Evolutionary conservation across 1,140 invertebrate genomes (phyloP), one percentile per base, ranked within the genome.

Genomic region (Pseudomyrmex gracilis): DNA sequence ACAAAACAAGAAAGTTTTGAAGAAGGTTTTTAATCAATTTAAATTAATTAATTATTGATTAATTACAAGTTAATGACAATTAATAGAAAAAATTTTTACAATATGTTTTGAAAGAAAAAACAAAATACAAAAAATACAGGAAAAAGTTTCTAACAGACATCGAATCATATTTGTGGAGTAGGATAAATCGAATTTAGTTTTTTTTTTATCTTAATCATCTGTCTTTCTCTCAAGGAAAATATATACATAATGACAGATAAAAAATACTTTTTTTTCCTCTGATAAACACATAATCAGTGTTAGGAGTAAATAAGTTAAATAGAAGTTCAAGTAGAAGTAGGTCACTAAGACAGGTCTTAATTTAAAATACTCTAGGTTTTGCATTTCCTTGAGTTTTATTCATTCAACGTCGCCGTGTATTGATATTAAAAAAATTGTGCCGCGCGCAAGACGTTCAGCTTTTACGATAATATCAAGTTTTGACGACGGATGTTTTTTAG

Each of bases 351-450:
- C 24, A 80, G 20, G 57, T 71, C 45, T 80, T 80, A 49, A 71
- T 80, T 80, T 80, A 80, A 80, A 47, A 80, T 34, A 34, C 34
- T 55, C 45, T 22, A n/a, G 45, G 15, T 80, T 80, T 80, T 34
- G 34, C 5, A 34, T 34, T 24, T 24, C n/a, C 45, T n/a, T 20
- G 20, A n/a, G 47, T 34, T 45, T 12, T 0, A 47, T 78, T 68
- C 51, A 47, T 43, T 68, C 20, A 43, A 2, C 10, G 13, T 68
- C 57, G 43, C 45, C 10, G 47, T 70, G 34, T 73, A 49, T 47
- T 17, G 34, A 45, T 68, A 45, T 53, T 47, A 57, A 45, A 34
- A 57, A 68, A 58, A 7, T 0, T 34, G 34, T 55, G 20, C 4
- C 12, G 12, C 12, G 22, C 17, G 24, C 45, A 22, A 70, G 12